Base-by-base conservation (phyloP, 2,113 vertebrate species). In the Tauraco erythrolophus region DNA sequence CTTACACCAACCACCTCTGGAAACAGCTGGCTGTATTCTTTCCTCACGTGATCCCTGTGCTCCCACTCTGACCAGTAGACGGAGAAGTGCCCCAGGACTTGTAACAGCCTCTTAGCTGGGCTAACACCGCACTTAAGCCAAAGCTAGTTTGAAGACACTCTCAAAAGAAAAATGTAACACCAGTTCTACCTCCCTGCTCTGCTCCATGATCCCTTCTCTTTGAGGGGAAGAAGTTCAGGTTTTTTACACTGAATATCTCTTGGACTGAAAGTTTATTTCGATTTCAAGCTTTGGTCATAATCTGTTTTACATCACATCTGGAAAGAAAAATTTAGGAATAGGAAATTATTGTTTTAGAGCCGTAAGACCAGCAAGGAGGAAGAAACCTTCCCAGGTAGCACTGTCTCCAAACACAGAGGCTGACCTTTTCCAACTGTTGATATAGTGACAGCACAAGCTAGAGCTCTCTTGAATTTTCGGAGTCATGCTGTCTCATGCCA, bases 341-440 rank as follows among this genome's bases (percentile, higher is more conserved):
- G 33, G 9, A 91, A 68, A 77, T 17, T 0, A 3, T 1, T 3
- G 27, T 51, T 91, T 83, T 64, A 70, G 30, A 50, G 18, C n/a
- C 13, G 0, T 58, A 28, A 81, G 62, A 48, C 7, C 30, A 87
- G 31, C 15, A 84, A 45, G 35, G 12, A 93, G 37, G 19, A 50
- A 50, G 19, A 75, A 78, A 53, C 19, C 33, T 54, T 60, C 62
- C 24, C 65, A 81, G 61, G 19, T 9, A 81, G 81, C 43, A 39
- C 14, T 41, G 30, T 60, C 62, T 65, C 45, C 37, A 57, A 76
- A 72, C 23, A 58, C 10, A 27, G 50, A 70, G 27, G 46, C 46
- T 57, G 58, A 50, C 25, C 10, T 19, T 0, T 0, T 51, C 35
- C 39, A 75, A 46, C 8, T 53, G 51, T 3, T 23, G 37, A 5